Evolutionary conservation across 2,113 vertebrate genomes (phyloP).

Genomic region (Sminthopsis crassicaudata): DNA sequence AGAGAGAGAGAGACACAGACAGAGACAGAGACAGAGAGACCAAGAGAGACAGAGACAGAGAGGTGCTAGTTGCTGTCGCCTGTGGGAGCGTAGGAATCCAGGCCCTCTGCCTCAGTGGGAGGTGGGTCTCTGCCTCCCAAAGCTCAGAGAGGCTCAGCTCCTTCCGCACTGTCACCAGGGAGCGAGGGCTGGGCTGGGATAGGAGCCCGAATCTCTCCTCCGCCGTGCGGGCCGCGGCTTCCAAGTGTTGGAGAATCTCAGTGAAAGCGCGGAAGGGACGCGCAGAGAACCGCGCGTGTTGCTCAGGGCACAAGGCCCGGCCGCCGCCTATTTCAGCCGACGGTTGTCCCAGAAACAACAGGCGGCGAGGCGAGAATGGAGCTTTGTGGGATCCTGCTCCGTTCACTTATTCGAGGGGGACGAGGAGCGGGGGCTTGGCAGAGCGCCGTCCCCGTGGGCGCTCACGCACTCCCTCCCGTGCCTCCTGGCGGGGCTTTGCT

Average conservation of each 20-base stretch:
- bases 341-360: slow-evolving; percentile 63
- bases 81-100: neutral
- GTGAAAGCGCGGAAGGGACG: neutral
- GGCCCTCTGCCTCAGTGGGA: neutral
- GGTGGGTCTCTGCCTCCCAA: neutral
- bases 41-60: too few species aligned
- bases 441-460: fast-evolving
- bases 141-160: neutral
- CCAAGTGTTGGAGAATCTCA: neutral
- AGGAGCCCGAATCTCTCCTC: neutral
- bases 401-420: slow-evolving; percentile 18
- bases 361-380: fast-evolving
- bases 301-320: neutral
- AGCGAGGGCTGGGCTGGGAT: neutral
- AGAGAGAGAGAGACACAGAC: too few species aligned
- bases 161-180: neutral
- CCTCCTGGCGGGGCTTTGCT: neutral
- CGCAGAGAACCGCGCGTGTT: fast-evolving
- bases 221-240: fast-evolving
- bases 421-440: neutral
- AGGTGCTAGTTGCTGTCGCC: neutral
- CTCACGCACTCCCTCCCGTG: neutral
- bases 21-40: too few species aligned
- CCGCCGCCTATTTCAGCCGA: neutral
- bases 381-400: slow-evolving; percentile 15